These are phyloP conservation scores for Elephas maximus DNA, from an alignment of 2,113 vertebrate species.

Conservation along the genomic window DNA sequence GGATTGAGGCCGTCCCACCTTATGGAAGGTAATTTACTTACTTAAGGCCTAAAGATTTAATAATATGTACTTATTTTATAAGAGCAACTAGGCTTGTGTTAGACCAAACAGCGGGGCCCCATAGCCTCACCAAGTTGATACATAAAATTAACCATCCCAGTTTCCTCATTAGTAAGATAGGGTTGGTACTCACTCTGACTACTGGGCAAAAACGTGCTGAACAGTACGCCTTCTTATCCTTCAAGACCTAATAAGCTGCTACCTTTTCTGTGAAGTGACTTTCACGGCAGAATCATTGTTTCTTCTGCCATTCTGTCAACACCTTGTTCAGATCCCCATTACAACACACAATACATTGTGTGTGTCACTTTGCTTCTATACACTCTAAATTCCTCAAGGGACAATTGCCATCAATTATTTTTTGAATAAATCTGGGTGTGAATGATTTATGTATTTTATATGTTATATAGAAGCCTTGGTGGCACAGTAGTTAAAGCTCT, in stretches of 20 bases:
- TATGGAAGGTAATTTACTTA: background rate
- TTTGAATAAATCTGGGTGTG: background rate
- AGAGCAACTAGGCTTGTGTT: background rate
- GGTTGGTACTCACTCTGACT: background rate
- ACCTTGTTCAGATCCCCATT: background rate
- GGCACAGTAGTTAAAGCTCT: no score
- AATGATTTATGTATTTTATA: background rate
- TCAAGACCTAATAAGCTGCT: background rate
- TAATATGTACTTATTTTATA: background rate
- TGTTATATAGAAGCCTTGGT: background rate
- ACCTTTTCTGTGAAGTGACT: background rate
- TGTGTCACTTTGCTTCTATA: background rate
- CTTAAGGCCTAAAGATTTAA: background rate
- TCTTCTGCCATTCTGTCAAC: background rate
- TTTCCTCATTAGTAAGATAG: background rate
- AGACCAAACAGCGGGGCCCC: background rate
- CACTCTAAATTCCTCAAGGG: background rate
- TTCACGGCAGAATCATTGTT: background rate
- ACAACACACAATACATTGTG: fast-evolving
- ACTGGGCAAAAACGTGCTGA: background rate
- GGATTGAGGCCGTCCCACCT: background rate
- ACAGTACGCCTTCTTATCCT: background rate
- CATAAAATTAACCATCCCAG: background rate
- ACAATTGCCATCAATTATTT: background rate
- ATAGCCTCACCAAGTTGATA: background rate